These are phyloP conservation scores for Naso thynnoides DNA, from an alignment of 2,797 vertebrate species.

Conservation along the genomic window DNA sequence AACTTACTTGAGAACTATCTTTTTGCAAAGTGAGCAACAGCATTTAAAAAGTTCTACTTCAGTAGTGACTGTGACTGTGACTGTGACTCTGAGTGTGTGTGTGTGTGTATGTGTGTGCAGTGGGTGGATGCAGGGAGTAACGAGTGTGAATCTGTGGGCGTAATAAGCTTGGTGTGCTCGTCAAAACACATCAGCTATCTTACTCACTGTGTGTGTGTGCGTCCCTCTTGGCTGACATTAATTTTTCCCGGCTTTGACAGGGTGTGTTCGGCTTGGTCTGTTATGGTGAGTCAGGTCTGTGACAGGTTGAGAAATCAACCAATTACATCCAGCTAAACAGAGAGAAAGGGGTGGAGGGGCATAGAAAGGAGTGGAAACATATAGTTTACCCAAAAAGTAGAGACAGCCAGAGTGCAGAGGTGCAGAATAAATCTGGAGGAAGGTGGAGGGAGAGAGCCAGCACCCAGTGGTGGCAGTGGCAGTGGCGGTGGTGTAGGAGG, in stretches of 20 bases:
- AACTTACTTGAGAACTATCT: background rate
- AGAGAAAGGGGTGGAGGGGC: conserved; percentile 8
- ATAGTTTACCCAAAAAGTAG: conserved; percentile 11
- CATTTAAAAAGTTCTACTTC: conserved; percentile 27
- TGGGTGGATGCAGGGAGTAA: conserved; percentile 16
- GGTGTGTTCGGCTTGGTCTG: conserved; percentile 63
- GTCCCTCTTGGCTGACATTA: conserved; percentile 50
- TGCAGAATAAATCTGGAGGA: conserved; percentile 34
- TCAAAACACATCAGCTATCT: conserved; percentile 70
- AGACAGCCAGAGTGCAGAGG: conserved; percentile 21
- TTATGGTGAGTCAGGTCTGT: conserved; percentile 73
- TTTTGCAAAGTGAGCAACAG: background rate
- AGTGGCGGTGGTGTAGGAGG: conserved; percentile 21
- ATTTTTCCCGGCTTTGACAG: conserved; percentile 64
- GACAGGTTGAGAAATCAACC: conserved; percentile 78
- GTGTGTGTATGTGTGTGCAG: background rate
- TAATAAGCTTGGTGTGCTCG: conserved; percentile 60
- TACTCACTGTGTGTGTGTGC: conserved; percentile 17
- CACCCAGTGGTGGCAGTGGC: background rate
- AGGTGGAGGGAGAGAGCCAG: conserved; percentile 24
- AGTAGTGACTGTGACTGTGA: background rate
- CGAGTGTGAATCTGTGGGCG: conserved; percentile 53
- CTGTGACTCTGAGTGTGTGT: conserved; percentile 19
- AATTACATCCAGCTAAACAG: conserved; percentile 64
- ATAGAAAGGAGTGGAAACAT: conserved; percentile 22